Conservation (phyloP, 2,888 invertebrate genomes). For the Cybosia mesomella region DNA sequence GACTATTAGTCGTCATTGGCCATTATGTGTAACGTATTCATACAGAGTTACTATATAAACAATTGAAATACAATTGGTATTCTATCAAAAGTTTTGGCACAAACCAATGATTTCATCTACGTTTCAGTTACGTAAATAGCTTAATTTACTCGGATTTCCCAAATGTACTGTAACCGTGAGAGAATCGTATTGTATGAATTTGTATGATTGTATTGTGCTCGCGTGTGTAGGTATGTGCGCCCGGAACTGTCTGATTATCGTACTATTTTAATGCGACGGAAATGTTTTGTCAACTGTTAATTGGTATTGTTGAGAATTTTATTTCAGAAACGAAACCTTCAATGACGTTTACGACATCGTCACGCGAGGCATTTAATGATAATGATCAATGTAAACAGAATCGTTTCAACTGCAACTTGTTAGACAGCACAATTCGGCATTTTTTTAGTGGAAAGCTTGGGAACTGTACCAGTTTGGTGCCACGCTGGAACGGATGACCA, state of each 20-base stretch:
- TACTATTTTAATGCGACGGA: constrained; percentile 27
- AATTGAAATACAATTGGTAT: too few relatives aligned
- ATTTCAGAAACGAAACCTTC: neutral
- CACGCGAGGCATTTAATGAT: neutral
- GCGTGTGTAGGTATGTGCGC: constrained; percentile 12
- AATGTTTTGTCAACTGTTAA: constrained; percentile 15
- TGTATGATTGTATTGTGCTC: constrained; percentile 18
- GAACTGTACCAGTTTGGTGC: too few relatives aligned
- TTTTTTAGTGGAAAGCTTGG: too few relatives aligned
- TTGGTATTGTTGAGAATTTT: constrained; percentile 2
- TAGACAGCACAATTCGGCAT: too few relatives aligned
- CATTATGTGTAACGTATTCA: neutral
- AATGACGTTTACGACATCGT: neutral
- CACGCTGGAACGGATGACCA: too few relatives aligned
- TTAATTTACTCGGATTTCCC: constrained; percentile 32
- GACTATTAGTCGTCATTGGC: neutral
- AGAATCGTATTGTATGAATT: constrained; percentile 18
- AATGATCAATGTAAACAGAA: too few relatives aligned
- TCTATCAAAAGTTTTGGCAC: neutral
- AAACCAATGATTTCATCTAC: constrained; percentile 4
- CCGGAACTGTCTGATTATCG: constrained; percentile 42
- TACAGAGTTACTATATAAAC: neutral
- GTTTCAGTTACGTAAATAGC: constrained; percentile 15
- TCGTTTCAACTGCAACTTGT: too few relatives aligned
- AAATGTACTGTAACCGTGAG: constrained; percentile 23